Evolutionary conservation across 2,888 invertebrate genomes (phyloP), one percentile per base, ranked within the genome.

Genomic region (Euzophera pinguis): DNA sequence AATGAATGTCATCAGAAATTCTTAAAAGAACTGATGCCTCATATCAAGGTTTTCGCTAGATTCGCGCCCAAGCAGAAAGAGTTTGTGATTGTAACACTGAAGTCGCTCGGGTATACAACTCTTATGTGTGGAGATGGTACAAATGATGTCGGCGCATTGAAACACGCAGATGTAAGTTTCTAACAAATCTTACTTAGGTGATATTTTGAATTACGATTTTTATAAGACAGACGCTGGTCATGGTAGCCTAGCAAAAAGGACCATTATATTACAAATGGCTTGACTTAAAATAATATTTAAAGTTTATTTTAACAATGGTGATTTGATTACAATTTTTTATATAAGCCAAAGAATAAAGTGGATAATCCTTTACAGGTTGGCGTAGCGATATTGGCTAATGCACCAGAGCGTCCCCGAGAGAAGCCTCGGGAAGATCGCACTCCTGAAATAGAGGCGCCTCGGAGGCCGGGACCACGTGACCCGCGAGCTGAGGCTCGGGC

Each of bases 41-140:
- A 95, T 69, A 93, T 99, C 8, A 94, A 95, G 50, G 96, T 99
- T 1, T 99, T 97, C 81, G 99, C 99, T 0, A 92, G 99, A 67
- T 98, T 99, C 71, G 98, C 98, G 1, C 99, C 99, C 0, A 99
- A 99, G 78, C 99, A 99, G 80, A 99, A 99, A 84, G 99, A 99
- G 84, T 95, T 94, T 73, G 96, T 99, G 1, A 95, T 99, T 41
- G 96, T 97, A 7, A 94, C 95, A 3, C 84, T 99, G 50, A 99
- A 98, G 77, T 92, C 93, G 29, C 87, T 96, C 9, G 99, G 99
- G 3, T 97, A 93, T 72, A 93, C 93, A 3, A 98, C 99, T 0
- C 91, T 99, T 1, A 99, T 99, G 99, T 99, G 99, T 76, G 99
- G 99, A 1, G 99, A 99, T 88, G 99, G 99, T 52, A 99, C 99